Conservation (phyloP, 2,797 vertebrate genomes). For the Molossus molossus region DNA sequence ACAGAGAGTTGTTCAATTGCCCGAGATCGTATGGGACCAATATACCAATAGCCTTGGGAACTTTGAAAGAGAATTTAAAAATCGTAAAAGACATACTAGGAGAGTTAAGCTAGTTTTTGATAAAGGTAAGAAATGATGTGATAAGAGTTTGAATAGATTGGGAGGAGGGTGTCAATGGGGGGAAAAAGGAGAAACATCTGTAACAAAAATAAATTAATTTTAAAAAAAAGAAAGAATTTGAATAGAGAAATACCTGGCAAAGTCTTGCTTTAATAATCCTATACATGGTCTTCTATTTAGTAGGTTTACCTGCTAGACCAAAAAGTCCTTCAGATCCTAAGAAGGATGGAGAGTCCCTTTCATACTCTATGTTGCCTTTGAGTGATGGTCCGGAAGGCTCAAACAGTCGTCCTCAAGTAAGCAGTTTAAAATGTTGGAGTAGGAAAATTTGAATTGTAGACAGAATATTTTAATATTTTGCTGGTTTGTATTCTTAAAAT, state of each 20-base stretch:
- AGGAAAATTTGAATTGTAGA: slow-evolving; percentile 38
- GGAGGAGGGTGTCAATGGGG: no score
- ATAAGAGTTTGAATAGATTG: slow-evolving; percentile 18
- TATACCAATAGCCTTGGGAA: slow-evolving; percentile 98
- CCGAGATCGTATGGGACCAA: slow-evolving; percentile 98
- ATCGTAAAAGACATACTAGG: slow-evolving; percentile 97
- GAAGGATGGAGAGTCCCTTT: slow-evolving; percentile 95
- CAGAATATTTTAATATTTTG: not conserved
- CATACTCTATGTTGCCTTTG: slow-evolving; percentile 97
- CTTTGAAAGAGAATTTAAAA: slow-evolving; percentile 97
- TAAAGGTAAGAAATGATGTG: slow-evolving; percentile 93
- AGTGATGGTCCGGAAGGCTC: slow-evolving; percentile 96
- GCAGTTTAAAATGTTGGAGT: not conserved
- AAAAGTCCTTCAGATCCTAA: slow-evolving; percentile 97
- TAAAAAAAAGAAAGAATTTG: not conserved
- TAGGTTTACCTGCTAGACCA: slow-evolving; percentile 96
- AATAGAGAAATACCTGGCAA: not conserved
- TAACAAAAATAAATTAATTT: no score
- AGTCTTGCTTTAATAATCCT: slow-evolving; percentile 74
- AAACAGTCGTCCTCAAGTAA: slow-evolving; percentile 94
- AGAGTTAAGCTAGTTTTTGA: slow-evolving; percentile 97
- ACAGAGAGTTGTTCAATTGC: slow-evolving; percentile 98
- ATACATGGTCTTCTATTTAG: slow-evolving; percentile 82
- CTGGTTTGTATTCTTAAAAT: slow-evolving; percentile 63
- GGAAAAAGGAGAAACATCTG: no score